phyloP scores from a whole-genome alignment of 1,140 invertebrate species.

The Zeugodacus cucurbitae region DNA sequence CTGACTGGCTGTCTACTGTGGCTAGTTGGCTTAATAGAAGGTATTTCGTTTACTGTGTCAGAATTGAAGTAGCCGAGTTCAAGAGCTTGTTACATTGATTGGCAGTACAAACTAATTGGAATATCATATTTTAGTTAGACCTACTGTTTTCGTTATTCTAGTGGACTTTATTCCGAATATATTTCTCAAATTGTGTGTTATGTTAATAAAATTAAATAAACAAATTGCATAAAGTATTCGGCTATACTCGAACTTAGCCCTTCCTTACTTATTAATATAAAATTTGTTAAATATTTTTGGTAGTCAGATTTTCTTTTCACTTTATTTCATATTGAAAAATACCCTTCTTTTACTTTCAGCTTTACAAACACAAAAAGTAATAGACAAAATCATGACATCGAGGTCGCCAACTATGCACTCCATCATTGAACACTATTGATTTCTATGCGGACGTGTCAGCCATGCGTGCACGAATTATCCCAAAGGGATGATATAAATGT shows the following conservation, averaged over 20 bases:
- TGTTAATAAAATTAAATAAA: too few relatives aligned
- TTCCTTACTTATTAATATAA: too few relatives aligned
- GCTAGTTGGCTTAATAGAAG: not conserved
- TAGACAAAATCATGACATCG: not conserved
- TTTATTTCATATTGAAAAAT: too few relatives aligned
- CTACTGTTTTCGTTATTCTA: too few relatives aligned
- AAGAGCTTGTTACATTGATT: not conserved
- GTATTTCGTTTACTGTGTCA: not conserved
- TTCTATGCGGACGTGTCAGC: not conserved
- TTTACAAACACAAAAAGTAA: too few relatives aligned
- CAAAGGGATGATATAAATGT: not conserved
- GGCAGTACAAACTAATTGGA: not conserved
- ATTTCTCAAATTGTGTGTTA: too few relatives aligned
- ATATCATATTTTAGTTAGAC: not conserved
- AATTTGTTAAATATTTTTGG: too few relatives aligned
- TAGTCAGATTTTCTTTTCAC: too few relatives aligned
- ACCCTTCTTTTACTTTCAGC: too few relatives aligned
- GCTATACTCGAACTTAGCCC: too few relatives aligned
- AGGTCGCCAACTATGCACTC: not conserved
- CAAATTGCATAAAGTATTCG: too few relatives aligned
- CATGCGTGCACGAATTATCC: not conserved
- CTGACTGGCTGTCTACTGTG: not conserved
- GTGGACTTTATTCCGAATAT: too few relatives aligned
- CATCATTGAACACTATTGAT: not conserved
- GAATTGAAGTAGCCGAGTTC: not conserved